Evolutionary conservation across 2,888 invertebrate genomes (phyloP).

Genomic region (Amitus sp.): DNA sequence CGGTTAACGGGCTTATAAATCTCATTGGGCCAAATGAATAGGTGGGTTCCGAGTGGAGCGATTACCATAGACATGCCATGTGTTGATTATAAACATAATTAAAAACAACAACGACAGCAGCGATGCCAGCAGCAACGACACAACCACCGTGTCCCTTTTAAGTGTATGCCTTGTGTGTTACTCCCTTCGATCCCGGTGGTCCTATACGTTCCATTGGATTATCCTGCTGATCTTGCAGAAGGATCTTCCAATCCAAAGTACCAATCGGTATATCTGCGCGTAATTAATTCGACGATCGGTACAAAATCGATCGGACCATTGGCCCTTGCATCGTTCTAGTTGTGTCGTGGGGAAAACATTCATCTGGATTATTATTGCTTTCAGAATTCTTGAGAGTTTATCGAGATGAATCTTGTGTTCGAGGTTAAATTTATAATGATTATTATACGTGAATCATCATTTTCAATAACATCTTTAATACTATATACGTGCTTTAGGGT

Average conservation of each 20-base stretch:
- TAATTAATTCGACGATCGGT: conserved; percentile 45
- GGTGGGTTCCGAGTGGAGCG: background rate
- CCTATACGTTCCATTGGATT: conserved; percentile 55
- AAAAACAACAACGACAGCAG: conserved; percentile 59
- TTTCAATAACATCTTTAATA: too few species aligned
- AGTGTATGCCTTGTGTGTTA: conserved; percentile 55
- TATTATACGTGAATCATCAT: too few species aligned
- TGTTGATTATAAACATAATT: conserved; percentile 66
- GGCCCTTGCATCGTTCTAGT: conserved; percentile 16
- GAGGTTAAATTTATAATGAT: too few species aligned
- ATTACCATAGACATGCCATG: conserved; percentile 43
- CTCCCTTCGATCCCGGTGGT: conserved; percentile 62
- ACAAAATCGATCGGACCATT: conserved; percentile 38
- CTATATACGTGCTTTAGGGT: too few species aligned
- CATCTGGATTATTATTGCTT: too few species aligned
- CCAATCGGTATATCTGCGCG: conserved; percentile 48
- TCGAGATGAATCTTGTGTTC: too few species aligned
- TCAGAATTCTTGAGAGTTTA: too few species aligned
- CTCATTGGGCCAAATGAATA: background rate
- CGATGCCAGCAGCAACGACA: conserved; percentile 39
- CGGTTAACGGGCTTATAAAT: conserved; percentile 21
- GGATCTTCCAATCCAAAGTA: conserved; percentile 45
- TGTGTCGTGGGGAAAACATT: conserved; percentile 14
- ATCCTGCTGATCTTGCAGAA: conserved; percentile 48
- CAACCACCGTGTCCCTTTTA: conserved; percentile 49